Base-by-base conservation (phyloP, 1,140 invertebrate species). In the Microplitis mediator region DNA sequence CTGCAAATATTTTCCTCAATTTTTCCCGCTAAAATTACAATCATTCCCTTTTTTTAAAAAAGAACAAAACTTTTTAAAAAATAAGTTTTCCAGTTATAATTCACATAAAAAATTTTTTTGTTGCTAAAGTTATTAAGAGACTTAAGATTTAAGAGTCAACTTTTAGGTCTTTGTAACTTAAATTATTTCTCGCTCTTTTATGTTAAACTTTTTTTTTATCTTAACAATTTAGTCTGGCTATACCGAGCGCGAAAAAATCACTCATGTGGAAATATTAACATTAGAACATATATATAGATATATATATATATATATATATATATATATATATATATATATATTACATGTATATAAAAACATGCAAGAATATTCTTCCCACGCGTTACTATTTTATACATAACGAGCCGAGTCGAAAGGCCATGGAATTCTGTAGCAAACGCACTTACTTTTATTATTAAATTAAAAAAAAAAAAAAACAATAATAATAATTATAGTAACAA, bases 361-460 rank as follows among this genome's bases (percentile, higher is more conserved):
- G 34, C 13, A 13, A 39, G 62, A 64, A 64, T 64, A 64, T 64
- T 64, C 62, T 64, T 64, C 62, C 62, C 62, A 64, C 62, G 62
- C 62, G 34, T 64, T 16, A 35, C 23, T 39, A 36, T 64, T 64
- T 39, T 36, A 64, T 14, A n/a, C 60, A 62, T 64, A 64, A 64
- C 62, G 62, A 64, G 62, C 5, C 62, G 35, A 64, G 11, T 64
- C 62, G 62, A 64, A 64, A 64, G 62, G 62, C 62, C 35, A 45
- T 8, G 56, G 14, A 13, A 58, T 13, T 9, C 34, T 14, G 8
- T 6, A 13, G 23, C 39, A 3, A 45, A 6, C 39, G 39, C 39
- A 45, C 11, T 45, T 6, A 45, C 4, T 45, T 39, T 45, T 11
- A 11, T 45, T 45, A 5, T 45, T 62, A 13, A 31, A 23, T 62